Conservation (phyloP, 2,113 vertebrate genomes). For the Urocolius indicus region DNA sequence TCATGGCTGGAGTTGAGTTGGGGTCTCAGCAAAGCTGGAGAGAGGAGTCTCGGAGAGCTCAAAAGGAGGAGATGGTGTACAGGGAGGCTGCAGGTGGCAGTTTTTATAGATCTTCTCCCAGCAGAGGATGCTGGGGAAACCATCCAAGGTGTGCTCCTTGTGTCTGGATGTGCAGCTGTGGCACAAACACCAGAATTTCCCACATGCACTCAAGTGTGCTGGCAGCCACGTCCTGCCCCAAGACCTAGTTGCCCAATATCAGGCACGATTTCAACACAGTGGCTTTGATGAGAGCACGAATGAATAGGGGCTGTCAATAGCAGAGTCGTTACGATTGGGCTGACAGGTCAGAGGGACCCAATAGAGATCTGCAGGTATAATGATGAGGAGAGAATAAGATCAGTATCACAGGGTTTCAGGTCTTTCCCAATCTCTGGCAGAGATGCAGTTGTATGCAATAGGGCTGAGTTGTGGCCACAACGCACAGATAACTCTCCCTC, state of each 20-base stretch:
- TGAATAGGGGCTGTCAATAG: not conserved
- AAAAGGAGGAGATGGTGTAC: not conserved
- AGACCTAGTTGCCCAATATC: not conserved
- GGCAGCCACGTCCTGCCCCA: not conserved
- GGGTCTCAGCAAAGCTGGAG: not conserved
- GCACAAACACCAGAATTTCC: not conserved
- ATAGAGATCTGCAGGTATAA: not conserved
- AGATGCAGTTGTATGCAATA: not conserved
- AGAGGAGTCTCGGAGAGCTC: not conserved
- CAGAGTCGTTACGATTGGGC: not conserved
- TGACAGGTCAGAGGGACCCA: constrained; percentile 33
- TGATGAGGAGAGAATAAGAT: not conserved
- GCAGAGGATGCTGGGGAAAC: not conserved
- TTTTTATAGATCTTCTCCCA: constrained; percentile 49
- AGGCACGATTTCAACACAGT: not conserved
- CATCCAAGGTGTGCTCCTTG: not conserved
- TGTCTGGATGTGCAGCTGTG: not conserved
- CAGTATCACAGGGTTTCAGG: not conserved
- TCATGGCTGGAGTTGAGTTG: constrained; percentile 49
- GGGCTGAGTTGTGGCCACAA: not conserved
- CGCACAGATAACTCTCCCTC: not conserved
- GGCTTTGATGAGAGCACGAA: not conserved
- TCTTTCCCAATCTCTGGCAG: constrained; percentile 9
- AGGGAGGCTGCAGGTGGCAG: not conserved
- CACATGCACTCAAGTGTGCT: rapidly evolving